Percentiles rank a stretch among this genome's conserved stretches.
phyloP scores from a whole-genome alignment of 2,888 invertebrate species.

The Sclerodermus sp. region DNA sequence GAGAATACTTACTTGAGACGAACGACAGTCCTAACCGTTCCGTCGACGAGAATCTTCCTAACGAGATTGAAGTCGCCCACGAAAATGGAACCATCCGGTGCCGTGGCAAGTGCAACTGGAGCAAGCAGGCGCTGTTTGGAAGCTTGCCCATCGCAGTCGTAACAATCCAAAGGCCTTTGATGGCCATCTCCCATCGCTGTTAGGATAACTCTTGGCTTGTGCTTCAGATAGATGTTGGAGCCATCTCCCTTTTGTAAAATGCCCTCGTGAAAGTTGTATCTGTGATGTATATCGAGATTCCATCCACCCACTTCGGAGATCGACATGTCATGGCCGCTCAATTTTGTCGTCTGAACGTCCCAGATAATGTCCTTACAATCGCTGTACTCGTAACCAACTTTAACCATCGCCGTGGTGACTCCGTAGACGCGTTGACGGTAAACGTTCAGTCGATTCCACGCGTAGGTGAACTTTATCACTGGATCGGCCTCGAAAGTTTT shows the following conservation, averaged over 20 bases:
- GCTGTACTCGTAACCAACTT: constrained; percentile 94
- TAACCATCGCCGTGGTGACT: constrained; percentile 90
- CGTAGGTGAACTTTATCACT: constrained; percentile 93
- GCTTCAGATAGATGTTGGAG: constrained; percentile 90
- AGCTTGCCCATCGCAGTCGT: constrained; percentile 79
- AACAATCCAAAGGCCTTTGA: constrained; percentile 84
- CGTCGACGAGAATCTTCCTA: constrained; percentile 82
- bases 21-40: constrained; percentile 77
- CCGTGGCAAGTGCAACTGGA: constrained; percentile 89
- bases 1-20: constrained; percentile 72
- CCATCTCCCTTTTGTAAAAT: constrained; percentile 98
- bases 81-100: constrained; percentile 90
- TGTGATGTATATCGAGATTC: constrained; percentile 97
- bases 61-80: constrained; percentile 96
- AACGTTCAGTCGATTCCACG: constrained; percentile 96
- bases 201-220: constrained; percentile 87
- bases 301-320: constrained; percentile 97
- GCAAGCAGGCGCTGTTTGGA: constrained; percentile 81
- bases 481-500: constrained; percentile 95
- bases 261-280: constrained; percentile 97
- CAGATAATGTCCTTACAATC: constrained; percentile 92
- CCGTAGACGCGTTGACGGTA: constrained; percentile 97
- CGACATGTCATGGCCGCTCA: constrained; percentile 95
- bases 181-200: constrained; percentile 92
- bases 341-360: constrained; percentile 92